phyloP scores from a whole-genome alignment of 2,113 vertebrate species.

The Sinocyclocheilus maitianheensis region DNA sequence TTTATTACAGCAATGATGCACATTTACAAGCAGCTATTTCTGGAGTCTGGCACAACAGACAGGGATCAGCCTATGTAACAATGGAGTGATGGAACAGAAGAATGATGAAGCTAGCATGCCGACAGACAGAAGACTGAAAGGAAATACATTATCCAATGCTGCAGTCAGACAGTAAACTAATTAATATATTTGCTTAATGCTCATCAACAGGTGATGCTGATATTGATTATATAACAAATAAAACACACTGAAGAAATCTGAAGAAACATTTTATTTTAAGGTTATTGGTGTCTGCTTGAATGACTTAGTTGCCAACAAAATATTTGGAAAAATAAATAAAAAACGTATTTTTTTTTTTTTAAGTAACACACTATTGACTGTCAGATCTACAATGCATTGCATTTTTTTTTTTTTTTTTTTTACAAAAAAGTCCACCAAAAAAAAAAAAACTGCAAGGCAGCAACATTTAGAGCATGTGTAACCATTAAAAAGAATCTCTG shows the following conservation, averaged over 20 bases:
- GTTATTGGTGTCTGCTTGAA: background rate
- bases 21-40: background rate
- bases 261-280: conserved; percentile 5
- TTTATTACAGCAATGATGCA: background rate
- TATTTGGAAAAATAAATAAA: background rate
- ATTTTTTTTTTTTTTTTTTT: background rate
- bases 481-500: background rate
- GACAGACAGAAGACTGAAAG: background rate
- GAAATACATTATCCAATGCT: background rate
- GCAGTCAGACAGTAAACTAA: background rate
- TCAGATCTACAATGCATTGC: background rate
- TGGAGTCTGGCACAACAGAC: background rate
- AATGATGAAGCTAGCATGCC: background rate
- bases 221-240: background rate
- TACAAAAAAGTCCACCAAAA: background rate
- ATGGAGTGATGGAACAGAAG: background rate
- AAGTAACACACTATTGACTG: background rate
- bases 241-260: background rate
- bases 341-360: background rate
- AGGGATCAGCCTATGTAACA: background rate
- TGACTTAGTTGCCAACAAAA: background rate
- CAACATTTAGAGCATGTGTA: no score
- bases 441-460: background rate
- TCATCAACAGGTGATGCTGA: no score
- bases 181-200: background rate